Percentiles rank a stretch among this genome's conserved stretches.
Evolutionary conservation across 2,113 vertebrate species (phyloP).

Genomic region (Setophaga petechia): DNA sequence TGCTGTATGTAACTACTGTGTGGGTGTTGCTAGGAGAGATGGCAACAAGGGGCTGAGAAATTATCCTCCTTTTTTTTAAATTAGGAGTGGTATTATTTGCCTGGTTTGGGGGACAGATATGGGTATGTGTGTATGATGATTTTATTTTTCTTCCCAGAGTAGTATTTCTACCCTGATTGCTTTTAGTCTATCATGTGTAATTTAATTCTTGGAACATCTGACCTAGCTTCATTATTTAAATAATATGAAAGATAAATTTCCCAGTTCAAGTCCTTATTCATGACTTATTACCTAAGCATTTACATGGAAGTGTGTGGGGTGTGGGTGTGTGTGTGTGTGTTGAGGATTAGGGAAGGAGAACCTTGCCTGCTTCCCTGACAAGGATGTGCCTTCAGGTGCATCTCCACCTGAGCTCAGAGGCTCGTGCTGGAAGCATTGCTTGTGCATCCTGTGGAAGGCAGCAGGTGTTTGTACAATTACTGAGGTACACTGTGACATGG

Average conservation of each 20-base stretch:
- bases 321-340: background rate
- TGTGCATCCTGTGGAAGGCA: background rate
- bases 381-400: background rate
- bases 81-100: background rate
- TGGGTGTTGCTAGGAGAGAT: background rate
- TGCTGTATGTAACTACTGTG: background rate
- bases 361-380: background rate
- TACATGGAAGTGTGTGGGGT: background rate
- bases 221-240: background rate
- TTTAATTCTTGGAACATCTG: background rate
- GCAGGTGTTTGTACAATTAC: accelerated
- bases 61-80: background rate
- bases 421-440: background rate
- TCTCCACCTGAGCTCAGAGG: background rate
- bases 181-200: background rate
- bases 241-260: background rate
- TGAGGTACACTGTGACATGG: background rate
- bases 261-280: background rate
- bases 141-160: background rate
- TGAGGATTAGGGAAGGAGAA: background rate
- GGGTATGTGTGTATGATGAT: background rate
- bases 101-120: background rate
- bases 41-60: background rate
- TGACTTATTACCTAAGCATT: background rate
- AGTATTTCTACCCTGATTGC: background rate